These are phyloP conservation scores for Lagodon rhomboides DNA, from an alignment of 2,797 vertebrate genomes.

Conservation along the genomic window DNA sequence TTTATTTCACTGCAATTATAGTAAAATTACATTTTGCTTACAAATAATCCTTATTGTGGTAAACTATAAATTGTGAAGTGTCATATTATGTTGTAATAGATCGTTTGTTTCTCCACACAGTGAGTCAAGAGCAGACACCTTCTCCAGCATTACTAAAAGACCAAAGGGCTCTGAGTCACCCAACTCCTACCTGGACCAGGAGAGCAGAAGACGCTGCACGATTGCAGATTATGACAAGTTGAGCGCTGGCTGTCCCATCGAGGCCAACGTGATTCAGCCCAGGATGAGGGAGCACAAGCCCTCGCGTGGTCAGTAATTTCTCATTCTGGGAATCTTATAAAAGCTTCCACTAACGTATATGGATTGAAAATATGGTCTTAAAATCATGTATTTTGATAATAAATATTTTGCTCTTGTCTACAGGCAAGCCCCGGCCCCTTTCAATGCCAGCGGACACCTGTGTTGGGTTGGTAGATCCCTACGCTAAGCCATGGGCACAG, in stretches of 20 bases:
- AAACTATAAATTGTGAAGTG: not conserved
- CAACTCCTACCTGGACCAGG: slow-evolving; percentile 94
- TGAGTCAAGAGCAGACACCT: slow-evolving; percentile 81
- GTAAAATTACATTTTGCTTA: not conserved
- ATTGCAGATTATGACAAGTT: slow-evolving; percentile 89
- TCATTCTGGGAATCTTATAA: not conserved
- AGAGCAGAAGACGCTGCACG: slow-evolving; percentile 89
- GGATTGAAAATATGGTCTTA: not conserved
- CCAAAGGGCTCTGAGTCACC: slow-evolving; percentile 93
- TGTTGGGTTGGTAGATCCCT: slow-evolving; percentile 88
- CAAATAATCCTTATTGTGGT: not conserved
- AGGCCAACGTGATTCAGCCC: slow-evolving; percentile 87
- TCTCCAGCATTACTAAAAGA: slow-evolving; percentile 77
- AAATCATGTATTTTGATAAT: not conserved
- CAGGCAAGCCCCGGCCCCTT: slow-evolving; percentile 93
- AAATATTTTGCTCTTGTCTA: slow-evolving; percentile 10
- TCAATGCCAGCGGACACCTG: slow-evolving; percentile 96
- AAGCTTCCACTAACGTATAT: not conserved
- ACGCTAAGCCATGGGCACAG: slow-evolving; percentile 88
- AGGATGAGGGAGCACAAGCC: slow-evolving; percentile 91
- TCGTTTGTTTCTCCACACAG: slow-evolving; percentile 74
- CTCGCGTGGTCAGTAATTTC: slow-evolving; percentile 85
- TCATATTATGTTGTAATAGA: slow-evolving; percentile 1
- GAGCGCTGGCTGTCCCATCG: slow-evolving; percentile 83
- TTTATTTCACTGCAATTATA: not conserved